Conservation (phyloP, 2,888 invertebrate species). For the Cryptus viduatorius region DNA sequence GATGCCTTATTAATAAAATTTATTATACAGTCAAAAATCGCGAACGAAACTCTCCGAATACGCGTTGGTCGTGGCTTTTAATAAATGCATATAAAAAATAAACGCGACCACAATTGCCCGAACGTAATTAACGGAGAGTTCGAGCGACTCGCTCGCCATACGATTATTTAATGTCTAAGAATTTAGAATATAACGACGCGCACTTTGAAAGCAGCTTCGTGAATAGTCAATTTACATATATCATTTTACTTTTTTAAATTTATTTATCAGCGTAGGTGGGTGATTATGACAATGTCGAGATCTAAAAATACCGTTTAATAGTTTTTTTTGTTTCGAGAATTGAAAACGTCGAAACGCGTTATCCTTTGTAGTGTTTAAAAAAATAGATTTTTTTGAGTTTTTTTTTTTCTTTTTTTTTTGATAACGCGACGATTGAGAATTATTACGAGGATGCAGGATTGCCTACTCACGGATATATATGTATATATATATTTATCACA, state of each 20-base stretch:
- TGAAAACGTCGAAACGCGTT: slow-evolving; percentile 13
- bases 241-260: neutral
- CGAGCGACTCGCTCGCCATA: slow-evolving; percentile 35
- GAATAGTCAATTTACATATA: slow-evolving; percentile 37
- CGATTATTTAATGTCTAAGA: slow-evolving; percentile 39
- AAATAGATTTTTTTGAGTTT: slow-evolving; percentile 45
- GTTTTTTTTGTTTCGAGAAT: slow-evolving; percentile 12
- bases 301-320: slow-evolving; percentile 56
- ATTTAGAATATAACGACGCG: slow-evolving; percentile 54
- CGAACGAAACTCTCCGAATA: slow-evolving; percentile 41
- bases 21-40: slow-evolving; percentile 33
- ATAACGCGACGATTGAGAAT: slow-evolving; percentile 38
- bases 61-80: slow-evolving; percentile 48
- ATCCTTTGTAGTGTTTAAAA: slow-evolving; percentile 51
- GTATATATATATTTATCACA: slow-evolving; percentile 52
- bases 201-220: slow-evolving; percentile 33
- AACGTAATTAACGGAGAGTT: slow-evolving; percentile 44
- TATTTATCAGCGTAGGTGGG: slow-evolving; percentile 40
- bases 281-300: slow-evolving; percentile 60
- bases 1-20: slow-evolving; percentile 35
- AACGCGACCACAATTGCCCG: slow-evolving; percentile 61
- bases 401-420: slow-evolving; percentile 26
- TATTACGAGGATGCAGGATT: slow-evolving; percentile 31
- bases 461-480: slow-evolving; percentile 25
- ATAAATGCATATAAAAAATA: slow-evolving; percentile 67